Base-by-base conservation (phyloP, 2,113 vertebrate species). In the Archocentrus centrarchus region DNA sequence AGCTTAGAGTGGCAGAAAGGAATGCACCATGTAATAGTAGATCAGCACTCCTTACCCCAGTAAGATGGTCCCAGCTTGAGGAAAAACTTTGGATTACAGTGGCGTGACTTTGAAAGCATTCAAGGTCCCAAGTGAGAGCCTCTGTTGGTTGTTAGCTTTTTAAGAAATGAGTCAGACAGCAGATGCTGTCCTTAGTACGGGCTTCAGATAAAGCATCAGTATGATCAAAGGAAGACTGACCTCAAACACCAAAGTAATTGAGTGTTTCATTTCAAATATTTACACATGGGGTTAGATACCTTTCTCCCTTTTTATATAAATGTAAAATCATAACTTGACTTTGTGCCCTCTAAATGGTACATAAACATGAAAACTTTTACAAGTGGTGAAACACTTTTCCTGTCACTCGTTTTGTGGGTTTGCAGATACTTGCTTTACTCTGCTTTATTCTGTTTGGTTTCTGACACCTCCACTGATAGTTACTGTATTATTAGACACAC, bases 1-100 rank as follows among this genome's bases (percentile, higher is more conserved):
- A 95, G 90, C 92, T 94, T 87, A 93, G 86, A 83, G 93, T 53
- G 73, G 24, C 60, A 91, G 86, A 93, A 94, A 95, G 86, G 94
- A 94, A 95, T 94, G 92, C 85, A 73, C 59, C 61, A 58, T 92
- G 82, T 91, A 91, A 82, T 87, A 79, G 80, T 60, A 87, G 77
- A 89, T 61, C 53, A 84, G 79, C 83, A 58, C 79, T 87, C 22
- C 8, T 73, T 50, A 35, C 47, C 30, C 75, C 78, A 79, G 20
- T 22, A 18, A 64, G 62, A 75, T 79, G 79, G 64, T 53, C 81
- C 37, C 76, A 18, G 30, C 11, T 84, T 62, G 9, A 55, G 39
- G 55, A 62, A 70, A 70, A 80, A 59, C 39, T 47, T 78, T 80
- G 22, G 11, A 79, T 79, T 75, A 15, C 10, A 58, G 24, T 39